A percentile compares a stretch with the other conserved stretches of the same genome.
These are phyloP conservation scores for Caradrina kadenii DNA, from an alignment of 2,888 invertebrate species.

Conservation along the genomic window DNA sequence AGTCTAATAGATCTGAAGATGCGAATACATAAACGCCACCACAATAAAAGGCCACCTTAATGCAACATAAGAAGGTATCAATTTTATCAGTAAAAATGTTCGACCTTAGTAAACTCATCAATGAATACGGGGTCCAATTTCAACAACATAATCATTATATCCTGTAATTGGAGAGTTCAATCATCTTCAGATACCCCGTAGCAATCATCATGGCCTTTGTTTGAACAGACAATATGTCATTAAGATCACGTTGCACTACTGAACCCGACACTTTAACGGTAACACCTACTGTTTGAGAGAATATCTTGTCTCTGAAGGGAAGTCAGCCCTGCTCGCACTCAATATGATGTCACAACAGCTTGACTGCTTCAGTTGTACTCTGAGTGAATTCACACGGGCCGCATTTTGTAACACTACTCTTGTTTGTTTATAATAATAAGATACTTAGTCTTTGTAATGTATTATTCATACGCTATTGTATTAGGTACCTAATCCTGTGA, in stretches of 20 bases:
- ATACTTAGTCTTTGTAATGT: too few species aligned
- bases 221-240: conserved; percentile 26
- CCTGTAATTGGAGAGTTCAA: background rate
- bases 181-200: background rate
- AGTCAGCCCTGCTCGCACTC: too few species aligned
- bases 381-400: too few species aligned
- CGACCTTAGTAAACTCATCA: background rate
- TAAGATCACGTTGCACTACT: conserved; percentile 30
- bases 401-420: too few species aligned
- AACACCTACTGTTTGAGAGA: conserved; percentile 17
- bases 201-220: conserved; percentile 21
- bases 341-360: too few species aligned
- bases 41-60: too few species aligned
- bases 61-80: background rate
- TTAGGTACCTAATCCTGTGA: too few species aligned
- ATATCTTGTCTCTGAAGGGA: background rate
- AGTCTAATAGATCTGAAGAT: too few species aligned
- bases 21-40: too few species aligned
- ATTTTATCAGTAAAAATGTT: background rate
- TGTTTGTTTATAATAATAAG: too few species aligned
- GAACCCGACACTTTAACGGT: conserved; percentile 18
- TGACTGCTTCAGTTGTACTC: too few species aligned
- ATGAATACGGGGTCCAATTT: background rate
- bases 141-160: conserved; percentile 4
- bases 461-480: too few species aligned